Base-by-base conservation (phyloP, 2,888 invertebrate genomes). In the Melanostoma mellinum region DNA sequence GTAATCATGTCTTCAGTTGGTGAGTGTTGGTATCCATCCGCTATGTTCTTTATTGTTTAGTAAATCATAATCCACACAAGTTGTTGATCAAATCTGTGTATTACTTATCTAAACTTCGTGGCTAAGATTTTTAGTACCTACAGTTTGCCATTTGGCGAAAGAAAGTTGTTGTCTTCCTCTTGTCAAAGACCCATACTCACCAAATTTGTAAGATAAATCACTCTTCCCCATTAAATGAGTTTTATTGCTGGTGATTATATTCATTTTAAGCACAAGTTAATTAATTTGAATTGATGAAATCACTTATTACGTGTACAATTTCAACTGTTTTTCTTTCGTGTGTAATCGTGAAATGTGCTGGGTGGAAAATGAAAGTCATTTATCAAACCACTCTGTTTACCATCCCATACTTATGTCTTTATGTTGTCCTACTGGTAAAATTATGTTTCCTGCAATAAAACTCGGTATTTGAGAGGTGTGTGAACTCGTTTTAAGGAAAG, bases 211-310 rank as follows among this genome's bases (percentile, higher is more conserved):
- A 20, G 20, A 20, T 20, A 20, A 20, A 20, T 20, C 20, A 20
- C 20, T 20, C 20, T 20, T 20, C 20, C 20, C 20, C 20, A 0
- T 20, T 20, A 20, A 20, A 20, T 20, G 20, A 20, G 20, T 20
- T 20, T 20, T 20, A 20, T 20, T 20, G 20, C 20, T 20, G 20
- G 20, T 20, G 20, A 58, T 63, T 50, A 78, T 52, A 74, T 74
- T 74, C 68, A 75, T 71, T 63, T 20, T 20, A 20, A 20, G 52
- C 69, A 50, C 61, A 44, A 67, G 20, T 44, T 69, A 58, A 80
- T 80, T 80, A 75, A 80, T 80, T 75, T 53, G 63, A 75, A 75
- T 75, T 80, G 63, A 80, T 75, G 63, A 46, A 30, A 56, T 61
- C 42, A 63, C 63, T 80, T 74, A 20, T 73, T 73, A 61, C 55